These are phyloP conservation scores for Heliornis fulica DNA, from an alignment of 2,113 vertebrate genomes.

Conservation along the genomic window DNA sequence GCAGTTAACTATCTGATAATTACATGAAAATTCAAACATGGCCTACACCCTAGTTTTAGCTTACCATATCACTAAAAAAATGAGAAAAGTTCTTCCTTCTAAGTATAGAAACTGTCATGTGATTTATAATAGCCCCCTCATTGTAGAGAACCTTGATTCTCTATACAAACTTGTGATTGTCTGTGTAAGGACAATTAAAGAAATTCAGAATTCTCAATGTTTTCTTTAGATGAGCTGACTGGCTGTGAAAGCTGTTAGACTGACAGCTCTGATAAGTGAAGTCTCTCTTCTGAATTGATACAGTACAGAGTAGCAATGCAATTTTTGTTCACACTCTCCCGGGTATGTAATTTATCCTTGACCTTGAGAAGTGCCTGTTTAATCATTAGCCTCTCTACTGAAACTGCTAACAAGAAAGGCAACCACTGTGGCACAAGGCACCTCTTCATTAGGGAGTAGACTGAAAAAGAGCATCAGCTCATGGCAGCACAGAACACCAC, in stretches of 20 bases:
- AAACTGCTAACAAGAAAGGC: conserved; percentile 3
- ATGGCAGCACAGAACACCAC: background rate
- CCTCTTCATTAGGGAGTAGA: background rate
- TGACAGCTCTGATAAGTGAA: background rate
- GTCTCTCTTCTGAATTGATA: background rate
- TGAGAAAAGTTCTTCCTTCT: background rate
- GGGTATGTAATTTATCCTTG: background rate
- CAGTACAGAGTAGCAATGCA: background rate
- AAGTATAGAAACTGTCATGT: background rate
- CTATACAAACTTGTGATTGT: background rate
- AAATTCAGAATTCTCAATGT: background rate
- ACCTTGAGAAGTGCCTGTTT: background rate
- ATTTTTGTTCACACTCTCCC: background rate
- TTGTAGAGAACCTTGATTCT: background rate
- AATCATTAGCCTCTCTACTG: background rate
- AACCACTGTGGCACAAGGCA: background rate
- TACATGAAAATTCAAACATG: background rate
- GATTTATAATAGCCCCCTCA: background rate
- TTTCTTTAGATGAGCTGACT: background rate
- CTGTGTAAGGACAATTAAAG: background rate
- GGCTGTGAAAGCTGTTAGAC: background rate
- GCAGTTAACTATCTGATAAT: background rate
- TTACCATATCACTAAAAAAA: background rate
- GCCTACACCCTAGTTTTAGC: background rate
- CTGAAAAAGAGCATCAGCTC: background rate